Percentiles rank a stretch among this genome's conserved stretches.
Conservation (phyloP, 2,113 vertebrate genomes). For the Dipodomys stephensi region DNA sequence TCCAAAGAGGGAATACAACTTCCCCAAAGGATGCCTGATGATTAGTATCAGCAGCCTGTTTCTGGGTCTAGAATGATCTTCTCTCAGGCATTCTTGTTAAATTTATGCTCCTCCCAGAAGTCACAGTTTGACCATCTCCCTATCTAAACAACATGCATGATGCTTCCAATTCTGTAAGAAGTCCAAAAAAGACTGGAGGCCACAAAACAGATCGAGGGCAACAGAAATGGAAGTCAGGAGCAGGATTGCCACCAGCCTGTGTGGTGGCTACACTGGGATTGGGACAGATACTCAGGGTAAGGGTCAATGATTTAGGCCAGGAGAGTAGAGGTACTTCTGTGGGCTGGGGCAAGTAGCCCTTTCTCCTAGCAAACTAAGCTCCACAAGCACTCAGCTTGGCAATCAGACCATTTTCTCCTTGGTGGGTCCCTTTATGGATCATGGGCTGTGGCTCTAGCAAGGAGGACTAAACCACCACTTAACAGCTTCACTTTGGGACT, state of each 20-base stretch:
- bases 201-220: neutral
- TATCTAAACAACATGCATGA: neutral
- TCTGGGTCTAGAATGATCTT: neutral
- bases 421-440: neutral
- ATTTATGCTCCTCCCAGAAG: neutral
- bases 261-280: neutral
- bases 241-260: accelerated
- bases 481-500: neutral
- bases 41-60: neutral
- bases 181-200: neutral
- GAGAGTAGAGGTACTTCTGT: accelerated
- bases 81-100: neutral
- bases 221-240: neutral
- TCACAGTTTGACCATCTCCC: neutral
- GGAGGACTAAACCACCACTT: neutral
- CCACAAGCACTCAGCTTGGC: too few species aligned
- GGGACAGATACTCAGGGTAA: neutral
- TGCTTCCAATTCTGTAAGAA: slow-evolving; percentile 1
- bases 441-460: neutral
- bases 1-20: neutral
- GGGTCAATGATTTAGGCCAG: neutral
- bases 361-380: neutral
- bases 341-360: accelerated
- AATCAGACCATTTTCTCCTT: neutral
- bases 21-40: neutral